Evolutionary conservation across 2,113 vertebrate genomes (phyloP).

Genomic region (Platycercus adscitus): DNA sequence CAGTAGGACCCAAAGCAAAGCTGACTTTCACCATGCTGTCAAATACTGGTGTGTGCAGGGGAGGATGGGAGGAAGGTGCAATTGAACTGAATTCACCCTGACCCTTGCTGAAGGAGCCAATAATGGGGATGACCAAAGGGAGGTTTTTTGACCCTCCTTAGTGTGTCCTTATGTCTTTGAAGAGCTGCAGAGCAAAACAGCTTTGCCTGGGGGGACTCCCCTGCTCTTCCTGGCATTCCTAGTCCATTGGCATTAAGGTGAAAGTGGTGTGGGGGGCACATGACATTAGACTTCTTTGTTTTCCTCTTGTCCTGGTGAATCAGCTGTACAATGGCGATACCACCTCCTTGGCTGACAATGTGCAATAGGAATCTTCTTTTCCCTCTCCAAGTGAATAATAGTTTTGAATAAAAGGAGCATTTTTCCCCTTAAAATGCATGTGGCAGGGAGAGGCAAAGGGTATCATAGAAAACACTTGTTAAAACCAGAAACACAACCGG

Average conservation of each 20-base stretch:
- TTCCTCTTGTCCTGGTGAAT: not conserved
- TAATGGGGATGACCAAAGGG: too few relatives aligned
- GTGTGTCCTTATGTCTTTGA: not conserved
- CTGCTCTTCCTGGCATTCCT: accelerated
- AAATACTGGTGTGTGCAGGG: not conserved
- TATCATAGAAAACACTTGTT: not conserved
- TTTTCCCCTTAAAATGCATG: not conserved
- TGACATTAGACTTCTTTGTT: not conserved
- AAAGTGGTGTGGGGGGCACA: not conserved
- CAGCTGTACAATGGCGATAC: not conserved
- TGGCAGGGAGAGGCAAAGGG: not conserved
- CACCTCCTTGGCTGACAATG: not conserved
- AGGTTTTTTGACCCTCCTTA: not conserved
- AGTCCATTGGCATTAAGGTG: not conserved
- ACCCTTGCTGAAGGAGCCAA: not conserved
- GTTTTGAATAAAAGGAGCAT: not conserved
- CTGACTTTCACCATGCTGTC: not conserved
- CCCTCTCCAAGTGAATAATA: not conserved
- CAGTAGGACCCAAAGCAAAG: not conserved
- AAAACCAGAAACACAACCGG: not conserved
- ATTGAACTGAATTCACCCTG: not conserved
- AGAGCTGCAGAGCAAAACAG: not conserved
- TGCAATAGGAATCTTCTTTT: not conserved
- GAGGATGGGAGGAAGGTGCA: not conserved
- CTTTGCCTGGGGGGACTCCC: not conserved